Percentiles rank a stretch among this genome's conserved stretches.
phyloP scores from a whole-genome alignment of 1,140 invertebrate species.

The Drosophila paulistorum region DNA sequence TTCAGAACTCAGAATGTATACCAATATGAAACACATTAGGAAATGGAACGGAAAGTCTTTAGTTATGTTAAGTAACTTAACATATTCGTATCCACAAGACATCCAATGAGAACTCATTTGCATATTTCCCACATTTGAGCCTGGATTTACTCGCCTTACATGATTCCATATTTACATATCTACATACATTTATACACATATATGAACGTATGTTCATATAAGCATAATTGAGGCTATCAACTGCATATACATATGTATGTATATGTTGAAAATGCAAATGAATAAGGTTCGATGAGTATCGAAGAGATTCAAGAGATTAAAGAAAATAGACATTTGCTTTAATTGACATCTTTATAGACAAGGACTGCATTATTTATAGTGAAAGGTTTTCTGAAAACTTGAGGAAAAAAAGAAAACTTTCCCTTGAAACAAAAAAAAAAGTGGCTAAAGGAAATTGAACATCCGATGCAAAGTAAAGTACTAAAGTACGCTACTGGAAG shows the following conservation, averaged over 20 bases:
- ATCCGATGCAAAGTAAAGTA: slow-evolving; percentile 49
- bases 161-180: neutral
- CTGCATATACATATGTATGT: slow-evolving; percentile 34
- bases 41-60: slow-evolving; percentile 34
- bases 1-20: slow-evolving; percentile 21
- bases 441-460: slow-evolving; percentile 65
- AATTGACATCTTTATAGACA: slow-evolving; percentile 5
- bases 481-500: slow-evolving; percentile 34
- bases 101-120: slow-evolving; percentile 65
- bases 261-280: slow-evolving; percentile 54
- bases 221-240: slow-evolving; percentile 70
- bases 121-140: slow-evolving; percentile 71
- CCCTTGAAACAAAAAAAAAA: slow-evolving; percentile 21
- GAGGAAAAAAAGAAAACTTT: neutral
- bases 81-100: slow-evolving; percentile 60
- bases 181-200: neutral
- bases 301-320: neutral
- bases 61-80: slow-evolving; percentile 52
- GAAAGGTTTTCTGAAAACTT: neutral
- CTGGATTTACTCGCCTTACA: slow-evolving; percentile 35
- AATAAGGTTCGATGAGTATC: slow-evolving; percentile 8
- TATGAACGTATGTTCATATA: slow-evolving; percentile 5
- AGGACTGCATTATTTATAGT: neutral
- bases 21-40: slow-evolving; percentile 43
- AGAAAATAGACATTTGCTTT: neutral